Conservation (phyloP, 2,888 invertebrate species). For the Didymodactylos carnosus region DNA sequence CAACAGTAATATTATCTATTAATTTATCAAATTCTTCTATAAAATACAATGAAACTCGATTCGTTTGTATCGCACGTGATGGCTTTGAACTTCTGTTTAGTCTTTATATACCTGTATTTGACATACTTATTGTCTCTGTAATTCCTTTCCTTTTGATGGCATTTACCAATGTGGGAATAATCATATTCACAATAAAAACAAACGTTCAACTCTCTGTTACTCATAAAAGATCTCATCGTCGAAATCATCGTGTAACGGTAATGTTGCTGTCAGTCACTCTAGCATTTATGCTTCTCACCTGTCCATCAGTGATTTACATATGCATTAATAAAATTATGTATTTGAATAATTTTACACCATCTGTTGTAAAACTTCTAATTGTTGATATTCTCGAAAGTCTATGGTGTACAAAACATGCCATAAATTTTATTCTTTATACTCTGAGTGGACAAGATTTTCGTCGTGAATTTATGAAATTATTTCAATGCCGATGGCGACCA, state of each 20-base stretch:
- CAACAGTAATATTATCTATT: neutral
- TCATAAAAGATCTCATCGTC: neutral
- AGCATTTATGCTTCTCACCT: neutral
- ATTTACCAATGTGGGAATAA: neutral
- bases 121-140: neutral
- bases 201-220: too few relatives aligned
- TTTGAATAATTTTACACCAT: too few relatives aligned
- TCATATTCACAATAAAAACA: neutral
- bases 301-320: neutral
- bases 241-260: neutral
- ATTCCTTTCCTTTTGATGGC: neutral
- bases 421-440: neutral
- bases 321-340: too few relatives aligned
- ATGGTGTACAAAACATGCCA: neutral
- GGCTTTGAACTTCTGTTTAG: neutral
- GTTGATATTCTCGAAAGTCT: neutral
- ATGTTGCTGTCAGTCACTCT: neutral
- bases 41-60: too few relatives aligned
- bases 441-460: neutral
- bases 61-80: neutral
- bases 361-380: neutral
- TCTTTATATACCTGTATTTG: neutral
- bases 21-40: too few relatives aligned
- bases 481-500: neutral
- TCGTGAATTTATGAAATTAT: neutral